Evolutionary conservation across 53 echinoderm and acorn worm species (phyloP).

Genomic region (Crossaster papposus): DNA sequence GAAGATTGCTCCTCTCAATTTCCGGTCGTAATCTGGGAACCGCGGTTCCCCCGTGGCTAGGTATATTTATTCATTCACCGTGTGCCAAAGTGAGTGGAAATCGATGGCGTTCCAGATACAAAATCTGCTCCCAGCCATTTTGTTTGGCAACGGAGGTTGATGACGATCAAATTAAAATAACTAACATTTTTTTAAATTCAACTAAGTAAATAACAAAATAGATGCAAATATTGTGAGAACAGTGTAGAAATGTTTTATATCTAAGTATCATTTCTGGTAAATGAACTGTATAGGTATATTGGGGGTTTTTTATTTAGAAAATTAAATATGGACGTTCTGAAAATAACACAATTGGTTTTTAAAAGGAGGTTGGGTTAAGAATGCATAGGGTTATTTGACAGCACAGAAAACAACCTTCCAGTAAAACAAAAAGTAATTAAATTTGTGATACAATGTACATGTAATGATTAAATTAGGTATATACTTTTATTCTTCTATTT

Average conservation of each 20-base stretch:
- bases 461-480: conserved; percentile 13
- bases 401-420: neutral
- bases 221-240: conserved; percentile 19
- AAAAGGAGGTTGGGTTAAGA: neutral
- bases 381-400: neutral
- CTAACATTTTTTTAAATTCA: too few relatives aligned
- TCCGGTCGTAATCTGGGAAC: conserved; percentile 32
- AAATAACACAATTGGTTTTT: neutral
- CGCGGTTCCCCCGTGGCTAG: neutral
- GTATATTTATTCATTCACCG: conserved; percentile 34
- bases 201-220: neutral
- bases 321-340: neutral
- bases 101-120: conserved; percentile 51
- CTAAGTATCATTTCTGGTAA: conserved; percentile 22
- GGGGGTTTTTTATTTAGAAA: neutral
- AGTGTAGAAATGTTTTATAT: conserved; percentile 39
- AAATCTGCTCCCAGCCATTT: conserved; percentile 22
- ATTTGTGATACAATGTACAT: neutral
- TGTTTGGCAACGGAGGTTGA: neutral
- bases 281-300: neutral
- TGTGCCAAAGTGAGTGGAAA: conserved; percentile 35
- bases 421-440: neutral
- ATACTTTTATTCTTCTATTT: conserved; percentile 2
- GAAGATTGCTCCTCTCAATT: conserved; percentile 45
- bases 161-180: neutral